Percentiles rank a stretch among this genome's conserved stretches.
Evolutionary conservation across 2,888 invertebrate genomes (phyloP).

Genomic region (Ennomos fuscantarius): DNA sequence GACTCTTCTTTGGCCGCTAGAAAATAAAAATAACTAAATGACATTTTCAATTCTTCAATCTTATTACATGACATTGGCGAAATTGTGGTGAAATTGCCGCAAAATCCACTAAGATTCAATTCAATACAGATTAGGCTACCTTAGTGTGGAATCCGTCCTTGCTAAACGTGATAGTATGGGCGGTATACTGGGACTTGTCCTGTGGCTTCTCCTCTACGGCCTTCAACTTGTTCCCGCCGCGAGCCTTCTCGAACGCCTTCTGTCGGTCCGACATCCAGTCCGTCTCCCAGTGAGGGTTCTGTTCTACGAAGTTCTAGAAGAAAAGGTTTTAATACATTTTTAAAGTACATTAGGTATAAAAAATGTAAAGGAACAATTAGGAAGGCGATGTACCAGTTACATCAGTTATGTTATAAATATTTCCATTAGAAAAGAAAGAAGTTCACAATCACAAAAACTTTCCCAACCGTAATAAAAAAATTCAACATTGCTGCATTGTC

Average conservation of each 20-base stretch:
- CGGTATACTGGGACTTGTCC: constrained; percentile 56
- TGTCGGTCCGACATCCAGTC: constrained; percentile 94
- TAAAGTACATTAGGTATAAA: too few relatives aligned
- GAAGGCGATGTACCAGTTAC: too few relatives aligned
- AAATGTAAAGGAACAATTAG: too few relatives aligned
- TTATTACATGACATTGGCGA: too few relatives aligned
- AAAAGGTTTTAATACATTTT: background rate
- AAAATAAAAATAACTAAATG: background rate
- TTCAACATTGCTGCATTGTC: background rate
- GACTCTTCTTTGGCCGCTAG: constrained; percentile 51
- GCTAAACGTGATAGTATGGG: constrained; percentile 78
- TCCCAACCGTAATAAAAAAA: background rate
- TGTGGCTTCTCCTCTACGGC: constrained; percentile 43
- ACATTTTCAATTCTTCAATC: too few relatives aligned
- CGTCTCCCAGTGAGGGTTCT: constrained; percentile 94
- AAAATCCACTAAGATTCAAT: too few relatives aligned
- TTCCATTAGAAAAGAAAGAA: too few relatives aligned
- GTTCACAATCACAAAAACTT: too few relatives aligned
- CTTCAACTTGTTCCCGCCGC: constrained; percentile 58
- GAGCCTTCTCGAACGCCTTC: constrained; percentile 86
- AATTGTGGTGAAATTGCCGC: too few relatives aligned
- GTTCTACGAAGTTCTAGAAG: constrained; percentile 90
- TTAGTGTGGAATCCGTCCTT: constrained; percentile 80
- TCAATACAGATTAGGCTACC: constrained; percentile 7
- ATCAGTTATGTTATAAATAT: too few relatives aligned